Base-by-base conservation (phyloP, 1,140 invertebrate species). In the Hyphantria cunea region DNA sequence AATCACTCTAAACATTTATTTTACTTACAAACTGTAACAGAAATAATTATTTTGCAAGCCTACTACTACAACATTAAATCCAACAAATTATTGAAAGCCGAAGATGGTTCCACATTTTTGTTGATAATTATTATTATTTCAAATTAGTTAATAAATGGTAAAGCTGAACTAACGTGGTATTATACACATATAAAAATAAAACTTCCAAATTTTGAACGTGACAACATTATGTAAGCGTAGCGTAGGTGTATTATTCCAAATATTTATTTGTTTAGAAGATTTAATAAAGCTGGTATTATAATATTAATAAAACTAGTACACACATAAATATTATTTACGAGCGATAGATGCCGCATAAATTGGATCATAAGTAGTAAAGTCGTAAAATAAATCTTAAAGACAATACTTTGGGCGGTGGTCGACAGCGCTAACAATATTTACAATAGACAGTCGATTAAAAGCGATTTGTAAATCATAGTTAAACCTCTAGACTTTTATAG, bases 361-460 rank as follows among this genome's bases (percentile, higher is more conserved):
- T 51, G 37, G 37, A 15, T 51, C 25, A 44, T 59, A 64, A 66
- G 60, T 55, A 60, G 53, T 66, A 12, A 5, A 60, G 49, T 37
- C 42, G 51, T 71, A 64, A 67, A 64, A 67, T 71, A 71, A 71
- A 71, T 71, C 62, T 58, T 39, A 25, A 44, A 70, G 39, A 64
- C 60, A 66, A 56, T 64, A 60, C 50, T 50, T 42, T 37, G 53
- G 52, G 51, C 64, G 56, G 13, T 33, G 47, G 62, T 49, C 37
- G 67, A 65, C 56, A 65, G 52, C 47, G 9, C 12, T 13, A 53
- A 25, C 42, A 53, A 39, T 49, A 55, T 60, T 55, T 56, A 68
- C 55, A 61, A 62, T 56, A 44, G 48, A 33, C 11, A 9, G 14
- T 25, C 53, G 14, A 56, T 61, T 61, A 60, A 64, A 60, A 60